These are phyloP conservation scores for Stegodyphus mimosarum DNA, from an alignment of 1,140 invertebrate species.

Conservation along the genomic window DNA sequence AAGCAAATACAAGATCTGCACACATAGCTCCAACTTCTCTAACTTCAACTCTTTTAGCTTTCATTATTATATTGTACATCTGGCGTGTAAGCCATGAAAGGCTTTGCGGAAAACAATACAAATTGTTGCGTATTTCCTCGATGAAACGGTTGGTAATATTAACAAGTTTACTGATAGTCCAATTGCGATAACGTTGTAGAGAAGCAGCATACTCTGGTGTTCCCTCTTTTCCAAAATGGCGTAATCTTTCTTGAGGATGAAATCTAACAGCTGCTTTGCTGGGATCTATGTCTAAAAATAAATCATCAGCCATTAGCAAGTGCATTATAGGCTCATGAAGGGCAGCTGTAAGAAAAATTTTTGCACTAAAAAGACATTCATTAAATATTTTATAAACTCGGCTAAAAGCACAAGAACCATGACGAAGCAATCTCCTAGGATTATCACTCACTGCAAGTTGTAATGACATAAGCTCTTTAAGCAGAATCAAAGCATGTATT, in stretches of 20 bases:
- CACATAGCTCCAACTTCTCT: constrained; percentile 80
- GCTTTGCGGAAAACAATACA: constrained; percentile 89
- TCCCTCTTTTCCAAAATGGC: constrained; percentile 83
- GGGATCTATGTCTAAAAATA: constrained; percentile 92
- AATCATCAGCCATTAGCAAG: constrained; percentile 92
- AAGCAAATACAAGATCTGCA: constrained; percentile 91
- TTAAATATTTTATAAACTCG: constrained; percentile 89
- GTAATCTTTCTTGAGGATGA: constrained; percentile 76
- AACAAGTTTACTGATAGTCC: constrained; percentile 84
- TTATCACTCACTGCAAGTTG: constrained; percentile 85
- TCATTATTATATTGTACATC: constrained; percentile 71
- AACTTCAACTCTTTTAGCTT: constrained; percentile 67
- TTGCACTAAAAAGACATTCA: constrained; percentile 89
- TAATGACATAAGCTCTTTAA: constrained; percentile 84
- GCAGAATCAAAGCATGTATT: constrained; percentile 78
- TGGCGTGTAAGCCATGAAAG: constrained; percentile 74
- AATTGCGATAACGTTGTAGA: constrained; percentile 79
- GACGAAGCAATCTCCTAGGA: constrained; percentile 83
- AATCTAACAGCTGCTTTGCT: constrained; percentile 85
- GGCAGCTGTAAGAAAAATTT: constrained; percentile 92
- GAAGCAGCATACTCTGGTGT: constrained; percentile 78
- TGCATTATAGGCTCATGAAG: constrained; percentile 91
- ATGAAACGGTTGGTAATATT: constrained; percentile 86
- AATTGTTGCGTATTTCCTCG: constrained; percentile 83
- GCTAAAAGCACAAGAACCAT: constrained; percentile 88